Percentiles rank a stretch among this genome's conserved stretches.
phyloP scores from a whole-genome alignment of 1,140 invertebrate genomes.

The Kradibia gibbosae region DNA sequence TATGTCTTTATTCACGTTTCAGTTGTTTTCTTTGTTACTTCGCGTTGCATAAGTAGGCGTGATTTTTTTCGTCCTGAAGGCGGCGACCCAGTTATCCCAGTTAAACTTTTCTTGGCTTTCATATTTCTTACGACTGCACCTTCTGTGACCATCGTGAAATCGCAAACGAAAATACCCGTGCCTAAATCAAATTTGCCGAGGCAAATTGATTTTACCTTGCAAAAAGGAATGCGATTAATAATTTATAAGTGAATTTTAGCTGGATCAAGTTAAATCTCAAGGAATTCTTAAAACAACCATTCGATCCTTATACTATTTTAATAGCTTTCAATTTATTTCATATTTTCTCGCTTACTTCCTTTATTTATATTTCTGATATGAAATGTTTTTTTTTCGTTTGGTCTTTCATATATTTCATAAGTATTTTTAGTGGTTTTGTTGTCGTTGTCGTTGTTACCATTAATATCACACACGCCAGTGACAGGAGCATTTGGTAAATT shows the following conservation, averaged over 20 bases:
- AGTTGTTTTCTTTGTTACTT: background rate
- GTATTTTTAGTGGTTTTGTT: too few relatives aligned
- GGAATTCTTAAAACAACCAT: too few relatives aligned
- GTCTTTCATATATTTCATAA: background rate
- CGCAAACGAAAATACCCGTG: background rate
- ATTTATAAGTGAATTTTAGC: background rate
- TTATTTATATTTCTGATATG: background rate
- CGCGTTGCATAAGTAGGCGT: background rate
- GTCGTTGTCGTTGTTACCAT: background rate
- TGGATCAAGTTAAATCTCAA: too few relatives aligned
- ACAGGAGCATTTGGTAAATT: background rate
- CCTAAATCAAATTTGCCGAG: background rate
- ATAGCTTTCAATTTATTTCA: background rate
- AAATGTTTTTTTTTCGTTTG: background rate
- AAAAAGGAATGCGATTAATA: background rate
- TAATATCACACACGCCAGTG: background rate
- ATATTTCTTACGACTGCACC: background rate
- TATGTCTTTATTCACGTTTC: background rate
- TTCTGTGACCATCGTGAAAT: background rate
- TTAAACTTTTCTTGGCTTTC: background rate
- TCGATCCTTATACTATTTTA: too few relatives aligned
- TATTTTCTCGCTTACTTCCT: background rate
- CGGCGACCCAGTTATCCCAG: constrained; percentile 17
- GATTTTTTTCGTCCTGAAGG: background rate
- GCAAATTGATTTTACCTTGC: background rate